Percentiles rank a stretch among this genome's conserved stretches.
phyloP scores from a whole-genome alignment of 2,888 invertebrate species.

The Polietes domitor region DNA sequence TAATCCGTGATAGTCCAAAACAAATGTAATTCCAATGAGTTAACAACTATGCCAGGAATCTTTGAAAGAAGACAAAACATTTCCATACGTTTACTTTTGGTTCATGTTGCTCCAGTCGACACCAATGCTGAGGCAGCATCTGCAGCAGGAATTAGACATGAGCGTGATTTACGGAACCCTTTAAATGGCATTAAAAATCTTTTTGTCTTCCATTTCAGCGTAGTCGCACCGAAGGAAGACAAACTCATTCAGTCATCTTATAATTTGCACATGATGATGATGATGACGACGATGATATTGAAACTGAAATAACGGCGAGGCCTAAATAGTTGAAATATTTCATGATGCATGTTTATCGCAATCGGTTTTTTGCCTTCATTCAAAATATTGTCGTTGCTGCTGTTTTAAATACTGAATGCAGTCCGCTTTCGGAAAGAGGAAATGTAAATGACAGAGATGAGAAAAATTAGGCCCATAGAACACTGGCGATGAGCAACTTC shows the following conservation, averaged over 20 bases:
- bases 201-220: slow-evolving; percentile 31
- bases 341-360: slow-evolving; percentile 60
- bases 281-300: slow-evolving; percentile 40
- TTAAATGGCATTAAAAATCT: slow-evolving; percentile 71
- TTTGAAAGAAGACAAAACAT: slow-evolving; percentile 65
- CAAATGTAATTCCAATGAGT: slow-evolving; percentile 75
- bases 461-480: not conserved
- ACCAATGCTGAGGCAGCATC: not conserved
- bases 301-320: slow-evolving; percentile 65
- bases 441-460: not conserved
- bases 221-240: slow-evolving; percentile 40
- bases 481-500: no score
- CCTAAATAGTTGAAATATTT: slow-evolving; percentile 66
- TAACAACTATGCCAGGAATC: slow-evolving; percentile 78
- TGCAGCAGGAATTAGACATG: slow-evolving; percentile 77
- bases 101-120: slow-evolving; percentile 11
- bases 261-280: slow-evolving; percentile 54
- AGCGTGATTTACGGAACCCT: slow-evolving; percentile 80
- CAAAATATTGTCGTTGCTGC: not conserved
- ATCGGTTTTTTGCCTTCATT: slow-evolving; percentile 28
- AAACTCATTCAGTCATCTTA: slow-evolving; percentile 17
- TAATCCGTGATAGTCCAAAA: slow-evolving; percentile 52
- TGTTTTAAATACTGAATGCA: not conserved
- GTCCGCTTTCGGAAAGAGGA: not conserved
- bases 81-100: slow-evolving; percentile 56